These are phyloP conservation scores for Drosophila siamana DNA, from an alignment of 2,888 invertebrate genomes.

Conservation along the genomic window DNA sequence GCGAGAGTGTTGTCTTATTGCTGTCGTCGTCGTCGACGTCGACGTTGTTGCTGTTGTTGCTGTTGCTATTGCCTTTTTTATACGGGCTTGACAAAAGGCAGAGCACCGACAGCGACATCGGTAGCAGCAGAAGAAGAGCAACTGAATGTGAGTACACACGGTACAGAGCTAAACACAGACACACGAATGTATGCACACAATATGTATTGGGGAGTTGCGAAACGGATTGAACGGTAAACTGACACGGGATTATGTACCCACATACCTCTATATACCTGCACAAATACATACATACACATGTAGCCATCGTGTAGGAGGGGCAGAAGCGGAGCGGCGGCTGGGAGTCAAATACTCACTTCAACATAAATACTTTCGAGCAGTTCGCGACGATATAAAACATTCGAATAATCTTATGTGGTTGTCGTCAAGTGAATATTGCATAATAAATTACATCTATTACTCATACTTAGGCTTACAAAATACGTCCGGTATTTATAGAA, in stretches of 20 bases:
- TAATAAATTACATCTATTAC: background rate
- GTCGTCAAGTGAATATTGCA: background rate
- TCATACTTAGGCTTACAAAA: background rate
- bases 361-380: slow-evolving; percentile 25
- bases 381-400: slow-evolving; percentile 13
- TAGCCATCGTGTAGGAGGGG: background rate
- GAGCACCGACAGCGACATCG: slow-evolving; percentile 11
- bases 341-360: slow-evolving; percentile 15
- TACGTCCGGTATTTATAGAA: background rate
- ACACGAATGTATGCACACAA: slow-evolving; percentile 20
- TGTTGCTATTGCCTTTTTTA: slow-evolving; percentile 1
- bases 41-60: slow-evolving; percentile 16
- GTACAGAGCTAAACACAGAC: background rate
- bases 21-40: slow-evolving; percentile 1
- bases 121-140: slow-evolving; percentile 51
- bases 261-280: background rate
- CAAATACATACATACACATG: background rate
- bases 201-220: slow-evolving; percentile 56
- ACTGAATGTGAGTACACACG: slow-evolving; percentile 12
- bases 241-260: slow-evolving; percentile 52
- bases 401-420: slow-evolving; percentile 6
- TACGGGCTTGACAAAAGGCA: slow-evolving; percentile 43
- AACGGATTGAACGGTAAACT: slow-evolving; percentile 65
- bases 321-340: background rate
- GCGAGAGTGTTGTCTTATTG: slow-evolving; percentile 29